These are phyloP conservation scores for Halcyon badia DNA, from an alignment of 2,797 vertebrate species.

Conservation along the genomic window DNA sequence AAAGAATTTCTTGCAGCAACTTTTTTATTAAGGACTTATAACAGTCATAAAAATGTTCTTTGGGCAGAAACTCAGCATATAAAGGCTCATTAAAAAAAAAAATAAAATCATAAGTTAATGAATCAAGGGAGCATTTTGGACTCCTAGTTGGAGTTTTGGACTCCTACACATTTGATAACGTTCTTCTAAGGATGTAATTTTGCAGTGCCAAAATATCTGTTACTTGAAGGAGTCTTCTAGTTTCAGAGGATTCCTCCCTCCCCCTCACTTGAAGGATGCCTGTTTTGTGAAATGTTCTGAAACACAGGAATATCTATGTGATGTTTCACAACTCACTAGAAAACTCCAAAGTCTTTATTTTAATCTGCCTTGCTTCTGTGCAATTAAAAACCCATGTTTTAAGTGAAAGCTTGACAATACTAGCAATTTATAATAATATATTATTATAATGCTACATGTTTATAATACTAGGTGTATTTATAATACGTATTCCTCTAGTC, in stretches of 20 bases:
- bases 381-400: background rate
- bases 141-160: background rate
- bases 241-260: background rate
- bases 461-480: background rate
- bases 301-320: background rate
- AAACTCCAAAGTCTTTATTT: background rate
- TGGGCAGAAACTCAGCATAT: too few species aligned
- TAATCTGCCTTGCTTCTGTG: background rate
- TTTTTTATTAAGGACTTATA: too few species aligned
- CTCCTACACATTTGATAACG: background rate
- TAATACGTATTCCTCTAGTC: background rate
- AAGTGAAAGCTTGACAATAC: background rate
- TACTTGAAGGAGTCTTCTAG: background rate
- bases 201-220: background rate
- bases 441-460: background rate
- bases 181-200: background rate
- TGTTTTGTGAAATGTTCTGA: background rate
- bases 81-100: background rate
- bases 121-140: background rate
- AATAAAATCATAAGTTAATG: background rate
- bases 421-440: background rate
- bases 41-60: too few species aligned
- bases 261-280: background rate
- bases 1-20: too few species aligned
- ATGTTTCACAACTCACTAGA: background rate